Evolutionary conservation across 2,113 vertebrate species (phyloP).

Genomic region (Alexandromys fortis): DNA sequence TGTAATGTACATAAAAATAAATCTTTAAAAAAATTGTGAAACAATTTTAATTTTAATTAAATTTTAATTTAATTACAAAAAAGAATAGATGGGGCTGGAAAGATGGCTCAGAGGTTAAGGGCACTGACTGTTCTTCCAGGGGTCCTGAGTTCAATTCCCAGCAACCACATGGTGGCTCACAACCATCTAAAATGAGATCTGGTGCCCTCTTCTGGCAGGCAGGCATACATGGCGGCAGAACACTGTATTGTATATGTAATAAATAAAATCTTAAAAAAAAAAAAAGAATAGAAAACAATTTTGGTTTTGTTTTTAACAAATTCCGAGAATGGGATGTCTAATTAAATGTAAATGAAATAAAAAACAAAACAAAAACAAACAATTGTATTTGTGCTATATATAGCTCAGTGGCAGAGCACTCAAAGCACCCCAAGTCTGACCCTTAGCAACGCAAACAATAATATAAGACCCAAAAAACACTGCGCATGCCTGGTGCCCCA

Average conservation of each 20-base stretch:
- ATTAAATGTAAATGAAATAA: background rate
- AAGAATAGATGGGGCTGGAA: no score
- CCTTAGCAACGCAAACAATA: background rate
- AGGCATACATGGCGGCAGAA: no score
- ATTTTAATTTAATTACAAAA: background rate
- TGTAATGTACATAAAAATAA: background rate
- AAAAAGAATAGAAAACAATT: background rate
- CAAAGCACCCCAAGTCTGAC: background rate
- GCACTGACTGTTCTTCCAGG: no score
- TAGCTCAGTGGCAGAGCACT: background rate
- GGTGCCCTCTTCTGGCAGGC: no score
- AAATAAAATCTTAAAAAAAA: no score
- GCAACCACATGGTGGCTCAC: no score
- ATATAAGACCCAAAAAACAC: background rate
- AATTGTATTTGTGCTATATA: background rate
- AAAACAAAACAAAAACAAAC: background rate
- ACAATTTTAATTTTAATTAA: no score
- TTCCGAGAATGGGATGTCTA: background rate
- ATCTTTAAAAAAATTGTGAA: background rate
- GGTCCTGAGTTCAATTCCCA: no score
- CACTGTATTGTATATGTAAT: no score
- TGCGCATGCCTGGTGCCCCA: background rate
- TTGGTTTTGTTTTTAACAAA: background rate
- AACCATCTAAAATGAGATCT: no score
- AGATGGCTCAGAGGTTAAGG: no score